Percentiles rank a stretch among this genome's conserved stretches.
Conservation (phyloP, 2,797 vertebrate species). For the Rhynchotus rufescens region DNA sequence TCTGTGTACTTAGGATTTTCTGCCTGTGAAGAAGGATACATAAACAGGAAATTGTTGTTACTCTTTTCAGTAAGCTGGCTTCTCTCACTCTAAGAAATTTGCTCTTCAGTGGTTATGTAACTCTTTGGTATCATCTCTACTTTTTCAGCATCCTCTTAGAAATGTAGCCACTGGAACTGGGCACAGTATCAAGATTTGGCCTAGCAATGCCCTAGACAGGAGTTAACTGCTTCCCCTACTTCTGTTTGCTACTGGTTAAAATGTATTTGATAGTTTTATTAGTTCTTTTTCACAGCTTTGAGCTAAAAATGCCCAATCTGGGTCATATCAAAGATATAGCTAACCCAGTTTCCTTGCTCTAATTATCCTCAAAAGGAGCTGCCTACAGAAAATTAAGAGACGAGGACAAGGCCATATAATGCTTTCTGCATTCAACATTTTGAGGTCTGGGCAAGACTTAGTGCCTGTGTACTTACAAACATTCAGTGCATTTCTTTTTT, state of each 20-base stretch:
- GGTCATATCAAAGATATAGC: background rate
- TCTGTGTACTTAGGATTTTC: background rate
- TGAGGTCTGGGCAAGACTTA: conserved; percentile 11
- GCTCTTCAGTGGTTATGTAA: background rate
- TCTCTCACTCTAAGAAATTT: background rate
- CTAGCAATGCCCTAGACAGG: background rate
- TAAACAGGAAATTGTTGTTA: background rate
- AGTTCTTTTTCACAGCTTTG: background rate
- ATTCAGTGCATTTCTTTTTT: too few species aligned
- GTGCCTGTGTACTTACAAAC: conserved; percentile 29
- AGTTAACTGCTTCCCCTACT: background rate
- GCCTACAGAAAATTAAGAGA: background rate
- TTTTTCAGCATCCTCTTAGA: background rate
- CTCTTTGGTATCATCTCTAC: background rate
- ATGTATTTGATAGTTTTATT: background rate
- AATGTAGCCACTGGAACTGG: background rate
- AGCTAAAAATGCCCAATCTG: background rate
- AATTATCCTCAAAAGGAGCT: background rate
- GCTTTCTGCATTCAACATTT: background rate
- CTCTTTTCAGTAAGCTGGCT: background rate
- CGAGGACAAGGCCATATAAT: conserved; percentile 4
- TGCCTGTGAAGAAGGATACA: background rate
- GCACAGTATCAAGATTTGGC: background rate
- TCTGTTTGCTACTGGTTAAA: background rate
- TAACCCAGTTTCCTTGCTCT: background rate